phyloP scores from a whole-genome alignment of 1,140 invertebrate species.

The Drusus annulatus region DNA sequence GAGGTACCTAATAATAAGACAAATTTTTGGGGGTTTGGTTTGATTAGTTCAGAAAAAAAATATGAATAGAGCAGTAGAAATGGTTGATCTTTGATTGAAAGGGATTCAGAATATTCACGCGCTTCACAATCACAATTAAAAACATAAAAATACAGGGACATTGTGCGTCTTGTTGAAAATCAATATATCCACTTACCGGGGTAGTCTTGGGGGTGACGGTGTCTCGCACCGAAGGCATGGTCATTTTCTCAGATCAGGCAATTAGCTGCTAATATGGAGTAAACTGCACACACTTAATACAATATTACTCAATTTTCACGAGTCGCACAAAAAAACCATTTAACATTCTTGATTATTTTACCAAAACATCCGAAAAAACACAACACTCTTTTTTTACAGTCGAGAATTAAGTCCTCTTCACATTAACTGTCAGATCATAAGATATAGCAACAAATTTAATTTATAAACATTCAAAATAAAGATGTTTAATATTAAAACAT shows the following conservation, averaged over 20 bases:
- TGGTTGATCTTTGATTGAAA: no score
- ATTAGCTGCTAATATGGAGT: background rate
- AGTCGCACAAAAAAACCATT: constrained; percentile 18
- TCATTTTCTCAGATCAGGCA: constrained; percentile 28
- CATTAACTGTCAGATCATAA: background rate
- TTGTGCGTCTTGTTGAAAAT: constrained; percentile 33
- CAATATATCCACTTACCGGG: constrained; percentile 44
- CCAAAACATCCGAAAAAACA: constrained; percentile 20
- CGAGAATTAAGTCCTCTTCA: constrained; percentile 1
- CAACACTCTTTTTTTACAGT: background rate
- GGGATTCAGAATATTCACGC: no score
- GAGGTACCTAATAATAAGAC: no score
- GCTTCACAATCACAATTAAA: no score
- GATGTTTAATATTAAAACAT: background rate
- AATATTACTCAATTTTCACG: constrained; percentile 34
- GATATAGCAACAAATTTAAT: constrained; percentile 12
- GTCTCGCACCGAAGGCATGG: constrained; percentile 40
- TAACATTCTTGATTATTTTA: constrained; percentile 12
- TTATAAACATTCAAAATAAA: constrained; percentile 42
- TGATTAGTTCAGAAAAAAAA: no score
- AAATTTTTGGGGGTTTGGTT: no score
- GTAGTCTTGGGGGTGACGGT: constrained; percentile 15
- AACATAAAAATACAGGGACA: background rate
- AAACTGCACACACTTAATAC: constrained; percentile 25
- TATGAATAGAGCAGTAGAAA: no score